Percentiles rank a stretch among this genome's conserved stretches.
Evolutionary conservation across 37 sponge, comb jelly and placozoan genomes (phyloP).

Genomic region (Mnemiopsis leidyi): DNA sequence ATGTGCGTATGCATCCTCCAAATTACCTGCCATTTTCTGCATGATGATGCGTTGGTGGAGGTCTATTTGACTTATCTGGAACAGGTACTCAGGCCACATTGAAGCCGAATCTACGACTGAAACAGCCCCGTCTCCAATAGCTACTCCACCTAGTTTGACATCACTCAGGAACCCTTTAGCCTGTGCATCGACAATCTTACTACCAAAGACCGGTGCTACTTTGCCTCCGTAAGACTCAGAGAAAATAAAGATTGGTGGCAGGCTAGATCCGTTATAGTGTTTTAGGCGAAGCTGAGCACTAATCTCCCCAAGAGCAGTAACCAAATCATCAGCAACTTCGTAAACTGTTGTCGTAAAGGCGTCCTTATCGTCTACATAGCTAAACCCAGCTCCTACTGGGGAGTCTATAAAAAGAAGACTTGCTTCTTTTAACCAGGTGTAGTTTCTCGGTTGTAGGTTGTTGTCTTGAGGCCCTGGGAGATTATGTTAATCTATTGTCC

Average conservation of each 20-base stretch:
- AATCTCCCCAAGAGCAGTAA: conserved; percentile 11
- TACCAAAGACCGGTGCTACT: conserved; percentile 80
- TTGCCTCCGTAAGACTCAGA: conserved; percentile 90
- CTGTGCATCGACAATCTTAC: conserved; percentile 45
- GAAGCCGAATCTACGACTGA: conserved; percentile 1
- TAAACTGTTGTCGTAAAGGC: conserved; percentile 73
- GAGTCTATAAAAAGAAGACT: conserved; percentile 87
- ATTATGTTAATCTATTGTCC: no score
- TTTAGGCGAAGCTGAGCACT: not conserved
- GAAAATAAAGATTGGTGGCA: conserved; percentile 81
- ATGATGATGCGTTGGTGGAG: not conserved
- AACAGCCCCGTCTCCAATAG: conserved; percentile 73
- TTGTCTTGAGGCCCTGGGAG: conserved; percentile 69
- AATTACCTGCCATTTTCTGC: not conserved
- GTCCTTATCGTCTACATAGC: conserved; percentile 72
- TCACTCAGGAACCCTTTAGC: not conserved
- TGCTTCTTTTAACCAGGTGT: conserved; percentile 79
- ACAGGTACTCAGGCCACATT: conserved; percentile 26
- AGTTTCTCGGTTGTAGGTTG: conserved; percentile 69
- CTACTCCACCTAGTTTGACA: conserved; percentile 75
- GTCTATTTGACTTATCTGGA: conserved; percentile 53
- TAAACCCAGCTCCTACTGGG: conserved; percentile 88
- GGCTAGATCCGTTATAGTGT: conserved; percentile 16
- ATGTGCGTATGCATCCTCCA: not conserved
- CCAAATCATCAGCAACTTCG: conserved; percentile 57